These are phyloP conservation scores for Caenorhabditis sp. DNA, from an alignment of 2,888 invertebrate species.

Conservation along the genomic window DNA sequence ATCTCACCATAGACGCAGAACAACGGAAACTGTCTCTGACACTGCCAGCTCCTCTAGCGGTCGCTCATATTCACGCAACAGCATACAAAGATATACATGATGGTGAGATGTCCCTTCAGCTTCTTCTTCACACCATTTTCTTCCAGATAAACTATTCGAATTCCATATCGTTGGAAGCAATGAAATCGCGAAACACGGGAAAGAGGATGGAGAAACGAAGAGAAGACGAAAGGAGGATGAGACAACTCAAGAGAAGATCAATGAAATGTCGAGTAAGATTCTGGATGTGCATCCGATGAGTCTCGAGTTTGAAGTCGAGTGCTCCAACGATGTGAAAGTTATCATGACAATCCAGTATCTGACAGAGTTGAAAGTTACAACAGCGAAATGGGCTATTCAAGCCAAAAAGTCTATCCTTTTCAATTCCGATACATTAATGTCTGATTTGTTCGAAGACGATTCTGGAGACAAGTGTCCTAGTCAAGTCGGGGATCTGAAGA, in stretches of 20 bases:
- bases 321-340: slow-evolving; percentile 48
- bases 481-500: slow-evolving; percentile 66
- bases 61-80: slow-evolving; percentile 67
- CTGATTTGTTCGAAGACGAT: slow-evolving; percentile 66
- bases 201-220: slow-evolving; percentile 42
- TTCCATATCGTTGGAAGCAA: slow-evolving; percentile 40
- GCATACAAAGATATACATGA: slow-evolving; percentile 72
- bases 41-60: slow-evolving; percentile 64
- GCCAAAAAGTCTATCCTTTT: slow-evolving; percentile 33
- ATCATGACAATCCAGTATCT: slow-evolving; percentile 58
- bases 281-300: slow-evolving; percentile 59
- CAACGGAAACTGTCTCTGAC: slow-evolving; percentile 58
- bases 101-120: no score
- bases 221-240: slow-evolving; percentile 55
- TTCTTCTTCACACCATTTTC: not conserved
- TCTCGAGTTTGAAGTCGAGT: slow-evolving; percentile 52
- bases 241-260: slow-evolving; percentile 37
- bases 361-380: slow-evolving; percentile 59
- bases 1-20: slow-evolving; percentile 22
- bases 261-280: slow-evolving; percentile 31
- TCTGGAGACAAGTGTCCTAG: slow-evolving; percentile 65
- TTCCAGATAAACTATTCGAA: slow-evolving; percentile 57
- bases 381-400: slow-evolving; percentile 56
- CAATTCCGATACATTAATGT: slow-evolving; percentile 58
- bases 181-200: slow-evolving; percentile 10